These are phyloP conservation scores for Erebia epiphron DNA, from an alignment of 2,888 invertebrate species.

Conservation along the genomic window DNA sequence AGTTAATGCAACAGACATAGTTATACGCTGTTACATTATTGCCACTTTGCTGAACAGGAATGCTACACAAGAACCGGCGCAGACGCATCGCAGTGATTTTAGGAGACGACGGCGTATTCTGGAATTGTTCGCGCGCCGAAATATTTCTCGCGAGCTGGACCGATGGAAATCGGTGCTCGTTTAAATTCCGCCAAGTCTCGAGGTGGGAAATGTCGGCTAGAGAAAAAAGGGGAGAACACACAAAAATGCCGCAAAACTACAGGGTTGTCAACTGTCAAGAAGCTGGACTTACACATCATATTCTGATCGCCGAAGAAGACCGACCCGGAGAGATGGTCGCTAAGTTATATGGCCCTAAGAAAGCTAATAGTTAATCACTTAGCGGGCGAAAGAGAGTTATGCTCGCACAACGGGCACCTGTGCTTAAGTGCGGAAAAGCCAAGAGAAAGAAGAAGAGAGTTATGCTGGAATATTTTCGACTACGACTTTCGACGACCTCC, in stretches of 20 bases:
- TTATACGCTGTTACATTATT: conserved; percentile 23
- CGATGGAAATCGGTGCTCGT: conserved; percentile 67
- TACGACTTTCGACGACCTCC: no score
- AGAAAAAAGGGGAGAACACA: conserved; percentile 67
- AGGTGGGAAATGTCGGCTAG: conserved; percentile 68
- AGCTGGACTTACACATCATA: not conserved
- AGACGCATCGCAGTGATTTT: conserved; percentile 43
- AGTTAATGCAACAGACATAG: not conserved
- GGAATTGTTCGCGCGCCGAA: conserved; percentile 52
- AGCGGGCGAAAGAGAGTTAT: no score
- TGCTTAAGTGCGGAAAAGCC: no score
- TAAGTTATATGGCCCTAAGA: no score
- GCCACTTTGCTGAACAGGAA: conserved; percentile 43
- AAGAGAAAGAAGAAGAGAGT: no score
- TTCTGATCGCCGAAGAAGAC: no score
- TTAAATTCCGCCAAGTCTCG: conserved; percentile 68
- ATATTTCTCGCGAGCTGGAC: conserved; percentile 56
- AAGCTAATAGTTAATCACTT: no score
- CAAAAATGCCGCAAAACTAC: conserved; percentile 58
- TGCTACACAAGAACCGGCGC: conserved; percentile 48
- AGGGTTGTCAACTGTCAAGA: conserved; percentile 1
- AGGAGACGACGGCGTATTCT: conserved; percentile 49
- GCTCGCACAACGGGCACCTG: no score
- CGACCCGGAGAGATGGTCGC: no score
- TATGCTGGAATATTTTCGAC: no score